Base-by-base conservation (phyloP, 2,113 vertebrate species). In the Pomatorhinus ruficollis region DNA sequence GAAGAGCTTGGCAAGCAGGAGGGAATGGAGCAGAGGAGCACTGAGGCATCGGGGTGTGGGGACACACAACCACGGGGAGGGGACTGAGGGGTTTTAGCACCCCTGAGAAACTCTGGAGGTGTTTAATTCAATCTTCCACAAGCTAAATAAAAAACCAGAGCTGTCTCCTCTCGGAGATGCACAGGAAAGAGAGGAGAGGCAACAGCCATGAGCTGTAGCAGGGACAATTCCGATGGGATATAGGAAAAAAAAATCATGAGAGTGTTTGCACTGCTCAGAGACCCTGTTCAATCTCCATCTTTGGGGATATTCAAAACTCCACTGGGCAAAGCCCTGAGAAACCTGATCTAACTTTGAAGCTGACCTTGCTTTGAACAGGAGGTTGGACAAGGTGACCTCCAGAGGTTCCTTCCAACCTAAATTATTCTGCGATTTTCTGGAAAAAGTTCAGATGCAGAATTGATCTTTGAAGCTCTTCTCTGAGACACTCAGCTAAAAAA, bases 311-410 rank as follows among this genome's bases (percentile, higher is more conserved):
- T 63, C 56, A 78, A 28, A 72, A 66, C 65, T 42, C 1, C 1
- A 5, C 47, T 28, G 33, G 54, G 84, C 60, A 59, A 70, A 54
- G 71, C 70, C 85, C 76, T 50, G 72, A 70, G 79, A 28, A 89
- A 95, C 47, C 52, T 3, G 19, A 81, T 35, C 68, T 70, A 15
- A 60, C 90, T 95, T 89, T 54, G 59, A 92, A 77, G 89, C 2
- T 70, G 68, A 37, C 85, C 88, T 65, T 92, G 68, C 75, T 83
- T 86, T 92, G 75, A 94, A 63, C 35, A 61, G 47, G 25, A 85
- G 63, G 45, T 8, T 59, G 66, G 83, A 59, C 42, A 18, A 63
- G 42, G 68, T 72, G 50, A 83, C 75, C 75, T 83, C 64, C 50
- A 63, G 54, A 83, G 71, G 30, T 74, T 64, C 56, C 47, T 83